These are phyloP conservation scores for Luffia ferchaultella DNA, from an alignment of 2,888 invertebrate genomes.

Conservation along the genomic window DNA sequence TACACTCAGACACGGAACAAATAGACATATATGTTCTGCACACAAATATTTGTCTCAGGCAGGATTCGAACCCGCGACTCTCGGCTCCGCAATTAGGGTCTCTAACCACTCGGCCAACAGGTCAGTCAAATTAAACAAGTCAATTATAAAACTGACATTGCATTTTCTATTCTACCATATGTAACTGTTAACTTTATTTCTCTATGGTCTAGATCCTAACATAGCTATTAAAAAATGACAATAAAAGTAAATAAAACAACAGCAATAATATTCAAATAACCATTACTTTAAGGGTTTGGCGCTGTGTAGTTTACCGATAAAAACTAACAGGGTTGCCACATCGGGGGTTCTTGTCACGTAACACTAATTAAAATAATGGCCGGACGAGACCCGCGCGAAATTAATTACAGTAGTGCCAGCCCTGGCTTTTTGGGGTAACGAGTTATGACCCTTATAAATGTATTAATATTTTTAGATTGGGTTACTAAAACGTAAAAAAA, in stretches of 20 bases:
- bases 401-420: constrained; percentile 28
- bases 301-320: background rate
- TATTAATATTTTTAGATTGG: background rate
- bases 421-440: background rate
- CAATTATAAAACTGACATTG: background rate
- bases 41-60: too few relatives aligned
- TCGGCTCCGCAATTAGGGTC: too few relatives aligned
- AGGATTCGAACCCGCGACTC: too few relatives aligned
- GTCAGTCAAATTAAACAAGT: background rate
- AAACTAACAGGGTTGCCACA: background rate
- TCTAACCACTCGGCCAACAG: background rate
- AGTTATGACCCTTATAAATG: background rate
- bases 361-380: constrained; percentile 47
- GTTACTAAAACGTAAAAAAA: background rate
- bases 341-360: constrained; percentile 20
- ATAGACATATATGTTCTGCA: too few relatives aligned
- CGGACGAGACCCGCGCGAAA: constrained; percentile 28
- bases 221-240: background rate
- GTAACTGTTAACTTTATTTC: background rate
- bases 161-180: background rate
- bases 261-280: background rate
- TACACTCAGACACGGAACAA: too few relatives aligned
- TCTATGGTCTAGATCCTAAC: background rate
- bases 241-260: background rate
- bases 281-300: background rate